These are phyloP conservation scores for Bicyclus anynana DNA, from an alignment of 1,140 invertebrate species.

Conservation along the genomic window DNA sequence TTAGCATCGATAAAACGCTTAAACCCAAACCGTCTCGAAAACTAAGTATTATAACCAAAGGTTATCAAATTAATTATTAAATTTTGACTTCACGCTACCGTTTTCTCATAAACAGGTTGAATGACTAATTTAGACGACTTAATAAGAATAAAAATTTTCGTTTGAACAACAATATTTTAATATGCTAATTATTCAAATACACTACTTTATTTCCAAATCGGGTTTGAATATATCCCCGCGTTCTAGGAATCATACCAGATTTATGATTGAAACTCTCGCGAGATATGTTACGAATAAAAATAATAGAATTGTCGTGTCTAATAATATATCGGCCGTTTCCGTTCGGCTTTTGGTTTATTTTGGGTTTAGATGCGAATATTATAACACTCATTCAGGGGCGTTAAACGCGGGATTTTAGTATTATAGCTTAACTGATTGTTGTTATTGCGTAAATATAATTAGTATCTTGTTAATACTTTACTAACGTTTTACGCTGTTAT, in stretches of 20 bases:
- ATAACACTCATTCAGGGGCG: constrained; percentile 52
- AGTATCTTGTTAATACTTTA: constrained; percentile 14
- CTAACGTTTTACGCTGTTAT: neutral
- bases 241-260: constrained; percentile 62
- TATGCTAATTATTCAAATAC: neutral
- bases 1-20: too few relatives aligned
- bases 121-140: too few relatives aligned
- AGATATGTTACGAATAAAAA: constrained; percentile 74
- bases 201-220: constrained; percentile 47
- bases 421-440: constrained; percentile 33
- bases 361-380: constrained; percentile 68
- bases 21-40: too few relatives aligned
- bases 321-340: constrained; percentile 72
- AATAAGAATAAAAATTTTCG: too few relatives aligned
- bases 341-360: constrained; percentile 72
- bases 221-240: constrained; percentile 40
- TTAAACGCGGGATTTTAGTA: constrained; percentile 46
- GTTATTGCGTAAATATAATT: constrained; percentile 9
- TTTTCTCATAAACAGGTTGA: neutral
- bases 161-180: too few relatives aligned
- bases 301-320: constrained; percentile 75
- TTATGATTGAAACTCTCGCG: constrained; percentile 65
- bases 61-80: too few relatives aligned
- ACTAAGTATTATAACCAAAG: too few relatives aligned
- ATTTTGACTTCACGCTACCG: too few relatives aligned